phyloP scores from a whole-genome alignment of 2,113 vertebrate species.

The Rhinopithecus roxellana region DNA sequence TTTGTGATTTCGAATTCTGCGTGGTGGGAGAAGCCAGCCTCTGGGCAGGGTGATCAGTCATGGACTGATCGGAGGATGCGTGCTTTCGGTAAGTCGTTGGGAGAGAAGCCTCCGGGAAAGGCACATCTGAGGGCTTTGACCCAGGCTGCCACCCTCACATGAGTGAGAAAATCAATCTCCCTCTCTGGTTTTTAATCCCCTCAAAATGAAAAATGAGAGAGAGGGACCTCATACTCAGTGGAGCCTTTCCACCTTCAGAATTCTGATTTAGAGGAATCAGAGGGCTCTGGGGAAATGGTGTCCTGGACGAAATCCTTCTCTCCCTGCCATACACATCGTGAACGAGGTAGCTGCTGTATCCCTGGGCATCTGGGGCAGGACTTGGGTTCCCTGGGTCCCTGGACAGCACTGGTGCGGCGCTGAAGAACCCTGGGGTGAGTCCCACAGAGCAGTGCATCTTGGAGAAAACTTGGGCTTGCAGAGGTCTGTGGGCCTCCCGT shows the following conservation, averaged over 20 bases:
- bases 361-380: not conserved
- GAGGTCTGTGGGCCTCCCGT: not conserved
- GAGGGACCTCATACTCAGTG: accelerated
- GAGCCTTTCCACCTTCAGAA: not conserved
- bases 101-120: not conserved
- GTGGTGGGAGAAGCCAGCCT: not conserved
- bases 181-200: not conserved
- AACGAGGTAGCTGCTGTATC: not conserved
- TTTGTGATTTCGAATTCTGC: not conserved
- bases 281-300: not conserved
- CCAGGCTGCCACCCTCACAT: not conserved
- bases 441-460: not conserved
- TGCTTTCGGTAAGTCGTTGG: not conserved
- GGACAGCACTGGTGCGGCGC: not conserved
- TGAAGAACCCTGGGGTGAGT: not conserved
- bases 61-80: not conserved
- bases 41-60: not conserved
- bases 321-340: accelerated
- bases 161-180: not conserved
- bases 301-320: not conserved
- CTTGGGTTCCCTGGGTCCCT: not conserved
- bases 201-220: not conserved
- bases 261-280: not conserved
- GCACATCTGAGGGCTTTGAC: accelerated
- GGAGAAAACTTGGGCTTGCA: not conserved